Percentiles rank a stretch among this genome's conserved stretches.
Conservation (phyloP, 2,797 vertebrate species). For the Hyperoplus lanceolatus region DNA sequence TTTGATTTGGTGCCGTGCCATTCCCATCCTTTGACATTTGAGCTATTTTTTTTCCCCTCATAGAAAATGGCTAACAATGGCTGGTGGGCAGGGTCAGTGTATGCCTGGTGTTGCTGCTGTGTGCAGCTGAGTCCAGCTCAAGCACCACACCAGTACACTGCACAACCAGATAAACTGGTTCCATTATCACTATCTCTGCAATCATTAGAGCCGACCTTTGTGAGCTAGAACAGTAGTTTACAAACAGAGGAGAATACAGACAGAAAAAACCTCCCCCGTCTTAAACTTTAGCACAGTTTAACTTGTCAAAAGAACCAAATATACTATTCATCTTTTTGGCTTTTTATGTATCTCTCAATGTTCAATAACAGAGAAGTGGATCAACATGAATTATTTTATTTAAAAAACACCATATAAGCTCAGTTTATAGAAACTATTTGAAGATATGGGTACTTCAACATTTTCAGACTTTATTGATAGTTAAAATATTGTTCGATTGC, state of each 20-base stretch:
- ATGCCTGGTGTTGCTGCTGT: slow-evolving; percentile 55
- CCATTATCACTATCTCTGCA: slow-evolving; percentile 45
- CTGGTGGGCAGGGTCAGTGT: slow-evolving; percentile 72
- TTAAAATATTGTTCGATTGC: neutral
- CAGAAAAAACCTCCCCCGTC: neutral
- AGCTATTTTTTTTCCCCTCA: slow-evolving; percentile 66
- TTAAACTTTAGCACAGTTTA: neutral
- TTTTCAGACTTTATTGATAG: neutral
- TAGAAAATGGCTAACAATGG: slow-evolving; percentile 78
- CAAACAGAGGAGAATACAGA: slow-evolving; percentile 10
- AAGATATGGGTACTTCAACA: neutral
- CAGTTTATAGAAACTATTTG: neutral
- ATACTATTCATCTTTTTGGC: neutral
- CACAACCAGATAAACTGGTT: slow-evolving; percentile 76
- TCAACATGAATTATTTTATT: neutral
- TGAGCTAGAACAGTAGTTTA: slow-evolving; percentile 19
- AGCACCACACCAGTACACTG: slow-evolving; percentile 51
- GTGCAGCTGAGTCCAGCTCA: slow-evolving; percentile 39
- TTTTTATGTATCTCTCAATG: neutral
- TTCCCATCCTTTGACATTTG: slow-evolving; percentile 84
- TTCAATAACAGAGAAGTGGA: rapidly evolving
- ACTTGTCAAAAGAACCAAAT: neutral
- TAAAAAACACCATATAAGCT: neutral
- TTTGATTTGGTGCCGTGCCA: slow-evolving; percentile 78
- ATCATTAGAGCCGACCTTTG: slow-evolving; percentile 33